Conservation (phyloP, 2,888 invertebrate genomes). For the Archips crataeganus region DNA sequence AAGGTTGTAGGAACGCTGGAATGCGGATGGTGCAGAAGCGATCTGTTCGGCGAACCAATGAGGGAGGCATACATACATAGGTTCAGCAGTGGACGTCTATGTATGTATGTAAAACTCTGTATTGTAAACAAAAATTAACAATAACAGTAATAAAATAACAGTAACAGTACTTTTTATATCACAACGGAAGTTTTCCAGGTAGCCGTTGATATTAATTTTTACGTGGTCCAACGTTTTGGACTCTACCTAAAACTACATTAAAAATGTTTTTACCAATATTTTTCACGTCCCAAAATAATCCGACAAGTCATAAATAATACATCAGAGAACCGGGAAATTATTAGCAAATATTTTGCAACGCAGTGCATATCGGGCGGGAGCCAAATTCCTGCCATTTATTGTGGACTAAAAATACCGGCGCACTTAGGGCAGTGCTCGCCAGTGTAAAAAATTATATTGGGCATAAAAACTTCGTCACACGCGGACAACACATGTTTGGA, state of each 20-base stretch:
- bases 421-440: constrained; percentile 41
- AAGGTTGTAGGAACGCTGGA: no score
- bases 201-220: no score
- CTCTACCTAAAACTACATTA: neutral
- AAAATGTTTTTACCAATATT: neutral
- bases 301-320: constrained; percentile 57
- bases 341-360: constrained; percentile 62
- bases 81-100: no score
- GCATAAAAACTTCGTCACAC: constrained; percentile 13
- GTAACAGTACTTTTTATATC: no score
- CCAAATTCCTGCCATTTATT: constrained; percentile 71
- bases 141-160: no score
- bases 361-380: constrained; percentile 48
- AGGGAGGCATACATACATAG: no score
- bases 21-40: no score
- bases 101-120: neutral
- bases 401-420: constrained; percentile 66
- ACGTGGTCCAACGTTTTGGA: no score
- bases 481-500: constrained; percentile 28
- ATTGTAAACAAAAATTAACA: no score
- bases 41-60: no score
- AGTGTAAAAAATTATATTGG: constrained; percentile 36
- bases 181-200: no score
- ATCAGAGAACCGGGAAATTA: constrained; percentile 55
- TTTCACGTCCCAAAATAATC: constrained; percentile 24